A percentile compares a stretch with the other conserved stretches of the same genome.
Conservation (phyloP, 2,888 invertebrate genomes). For the Caenorhabditis sulstoni region DNA sequence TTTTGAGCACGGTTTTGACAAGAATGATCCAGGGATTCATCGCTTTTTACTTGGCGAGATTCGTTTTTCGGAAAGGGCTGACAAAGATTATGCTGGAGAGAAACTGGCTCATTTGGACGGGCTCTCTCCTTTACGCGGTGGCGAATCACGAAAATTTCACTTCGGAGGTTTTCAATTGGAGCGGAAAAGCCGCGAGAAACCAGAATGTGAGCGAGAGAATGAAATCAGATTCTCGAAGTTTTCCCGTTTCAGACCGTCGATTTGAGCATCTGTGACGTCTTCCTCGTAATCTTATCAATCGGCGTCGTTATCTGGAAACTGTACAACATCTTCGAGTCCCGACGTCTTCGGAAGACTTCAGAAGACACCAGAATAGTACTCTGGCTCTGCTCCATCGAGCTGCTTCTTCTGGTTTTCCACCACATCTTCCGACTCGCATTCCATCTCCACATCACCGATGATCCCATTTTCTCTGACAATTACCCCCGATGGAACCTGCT, state of each 20-base stretch:
- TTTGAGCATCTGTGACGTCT: not conserved
- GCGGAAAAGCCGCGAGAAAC: not conserved
- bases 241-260: not conserved
- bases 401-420: not conserved
- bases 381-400: constrained; percentile 2
- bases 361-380: not conserved
- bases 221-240: no score
- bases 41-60: not conserved
- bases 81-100: not conserved
- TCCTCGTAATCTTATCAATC: not conserved
- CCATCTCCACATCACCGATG: not conserved
- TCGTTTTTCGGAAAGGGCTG: constrained; percentile 2
- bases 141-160: not conserved
- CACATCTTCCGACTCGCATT: not conserved
- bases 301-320: not conserved
- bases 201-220: not conserved
- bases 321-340: not conserved
- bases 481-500: constrained; percentile 1
- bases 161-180: not conserved
- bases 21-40: constrained; percentile 6
- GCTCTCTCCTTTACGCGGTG: not conserved
- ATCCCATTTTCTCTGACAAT: not conserved
- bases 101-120: constrained; percentile 9
- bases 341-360: not conserved
- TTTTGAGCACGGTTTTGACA: not conserved